A percentile compares a stretch with the other conserved stretches of the same genome.
Evolutionary conservation across 1,140 invertebrate species (phyloP).

Genomic region (Aphaenogaster rudis): DNA sequence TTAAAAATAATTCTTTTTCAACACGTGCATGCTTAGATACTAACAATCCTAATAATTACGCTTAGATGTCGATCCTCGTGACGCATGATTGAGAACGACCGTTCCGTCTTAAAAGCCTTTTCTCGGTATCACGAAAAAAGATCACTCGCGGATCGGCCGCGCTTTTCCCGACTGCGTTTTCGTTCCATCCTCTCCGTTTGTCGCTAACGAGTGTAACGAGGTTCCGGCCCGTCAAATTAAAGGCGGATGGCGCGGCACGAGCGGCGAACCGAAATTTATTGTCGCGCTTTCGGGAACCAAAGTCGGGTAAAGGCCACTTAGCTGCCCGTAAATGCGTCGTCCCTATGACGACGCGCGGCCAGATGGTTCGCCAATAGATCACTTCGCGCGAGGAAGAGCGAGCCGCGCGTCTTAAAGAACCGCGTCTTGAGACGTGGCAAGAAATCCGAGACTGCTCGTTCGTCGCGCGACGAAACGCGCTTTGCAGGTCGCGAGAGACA

Average conservation of each 20-base stretch:
- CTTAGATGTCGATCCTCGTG: background rate
- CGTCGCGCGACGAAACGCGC: background rate
- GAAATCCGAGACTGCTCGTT: constrained; percentile 12
- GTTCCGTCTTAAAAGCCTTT: constrained; percentile 2
- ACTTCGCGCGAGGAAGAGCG: constrained; percentile 71
- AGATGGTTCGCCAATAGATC: constrained; percentile 84
- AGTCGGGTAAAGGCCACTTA: constrained; percentile 81
- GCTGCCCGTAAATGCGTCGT: constrained; percentile 84
- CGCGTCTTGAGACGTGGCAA: background rate
- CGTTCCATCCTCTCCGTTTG: constrained; percentile 45
- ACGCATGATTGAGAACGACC: constrained; percentile 9
- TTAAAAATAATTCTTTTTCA: constrained; percentile 16
- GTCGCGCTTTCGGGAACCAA: constrained; percentile 77
- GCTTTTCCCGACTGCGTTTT: constrained; percentile 59
- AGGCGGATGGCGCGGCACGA: constrained; percentile 66
- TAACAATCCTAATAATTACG: background rate
- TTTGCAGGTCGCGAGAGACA: background rate
- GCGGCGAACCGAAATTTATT: constrained; percentile 80
- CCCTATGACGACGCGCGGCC: constrained; percentile 81
- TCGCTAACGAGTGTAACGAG: constrained; percentile 73
- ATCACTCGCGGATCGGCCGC: background rate
- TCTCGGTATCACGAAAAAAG: constrained; percentile 22
- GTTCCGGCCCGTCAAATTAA: constrained; percentile 73
- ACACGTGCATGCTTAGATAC: background rate
- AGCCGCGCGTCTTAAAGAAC: constrained; percentile 32